Evolutionary conservation across 2,797 vertebrate genomes (phyloP), one percentile per base, ranked within the genome.

Genomic region (Spinus pinus): DNA sequence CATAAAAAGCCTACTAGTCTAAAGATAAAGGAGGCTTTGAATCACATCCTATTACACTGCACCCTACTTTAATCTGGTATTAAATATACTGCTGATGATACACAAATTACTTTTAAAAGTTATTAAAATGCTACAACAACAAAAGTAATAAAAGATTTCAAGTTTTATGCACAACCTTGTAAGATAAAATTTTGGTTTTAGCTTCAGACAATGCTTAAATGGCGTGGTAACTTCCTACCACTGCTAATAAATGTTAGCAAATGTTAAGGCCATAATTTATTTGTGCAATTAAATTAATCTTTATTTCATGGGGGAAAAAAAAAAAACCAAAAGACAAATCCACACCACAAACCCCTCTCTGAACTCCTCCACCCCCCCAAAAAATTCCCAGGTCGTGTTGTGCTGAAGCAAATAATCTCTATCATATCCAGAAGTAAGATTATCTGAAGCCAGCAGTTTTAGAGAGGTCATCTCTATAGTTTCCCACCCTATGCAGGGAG

Each of bases 71-170:
- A 73, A 88, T 80, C 85, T 90, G 86, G 70, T 72, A 44, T 71
- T 93, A 94, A 95, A 93, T 82, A 73, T 69, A 94, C 67, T 83
- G 80, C 89, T 85, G 93, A 94, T 62, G 96, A 91, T 94, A 96
- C 33, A 97, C 41, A 72, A 82, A 86, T 93, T 72, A 87, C 60
- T 81, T 81, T 58, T 2, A 41, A 54, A 95, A 78, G 57, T 79
- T 93, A 83, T 80, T 97, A 96, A 96, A 97, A 96, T 70, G 82
- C 93, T 92, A 96, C 77, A 96, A 94, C 95, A 91, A 95, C 87
- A 95, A 93, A 83, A 56, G 88, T 91, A 90, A 65, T 69, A 97
- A 84, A 77, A 81, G 81, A 96, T 92, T 97, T 98, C 98, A 98
- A 97, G 97, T 98, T 97, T 96, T 73, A 93, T 22, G 95, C 75